Percentiles rank a stretch among this genome's conserved stretches.
Conservation (phyloP, 2,797 vertebrate species). For the Monodelphis domestica region DNA sequence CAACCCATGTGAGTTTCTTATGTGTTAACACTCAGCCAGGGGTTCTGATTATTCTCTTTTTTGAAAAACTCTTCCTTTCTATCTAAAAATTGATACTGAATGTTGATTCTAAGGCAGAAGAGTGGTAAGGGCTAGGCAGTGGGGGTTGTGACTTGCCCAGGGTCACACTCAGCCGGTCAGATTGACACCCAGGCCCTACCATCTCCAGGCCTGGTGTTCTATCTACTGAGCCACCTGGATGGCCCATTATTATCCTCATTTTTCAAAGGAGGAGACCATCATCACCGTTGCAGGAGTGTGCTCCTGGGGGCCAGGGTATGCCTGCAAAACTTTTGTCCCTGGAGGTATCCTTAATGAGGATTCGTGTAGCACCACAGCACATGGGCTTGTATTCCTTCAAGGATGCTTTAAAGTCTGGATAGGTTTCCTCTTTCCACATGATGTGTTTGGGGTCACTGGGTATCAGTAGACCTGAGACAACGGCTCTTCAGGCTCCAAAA, state of each 20-base stretch:
- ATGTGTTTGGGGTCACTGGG: neutral
- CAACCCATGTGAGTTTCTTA: neutral
- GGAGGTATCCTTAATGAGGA: neutral
- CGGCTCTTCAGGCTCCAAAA: neutral
- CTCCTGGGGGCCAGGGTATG: neutral
- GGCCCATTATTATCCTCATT: neutral
- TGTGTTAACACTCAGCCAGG: neutral
- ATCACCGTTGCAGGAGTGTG: neutral
- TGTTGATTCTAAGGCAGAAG: no score
- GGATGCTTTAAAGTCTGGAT: neutral
- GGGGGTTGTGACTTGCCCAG: no score
- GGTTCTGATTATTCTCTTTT: neutral
- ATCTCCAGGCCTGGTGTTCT: no score
- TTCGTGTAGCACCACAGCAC: neutral
- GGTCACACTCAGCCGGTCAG: no score
- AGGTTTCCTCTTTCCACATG: neutral
- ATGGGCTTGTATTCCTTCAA: neutral
- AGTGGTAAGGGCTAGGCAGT: no score
- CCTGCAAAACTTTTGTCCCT: neutral
- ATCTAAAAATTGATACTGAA: no score
- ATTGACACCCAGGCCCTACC: no score
- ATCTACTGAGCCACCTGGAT: no score
- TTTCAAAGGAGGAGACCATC: accelerated
- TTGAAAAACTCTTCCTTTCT: no score
- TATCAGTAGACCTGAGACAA: neutral